phyloP scores from a whole-genome alignment of 2,888 invertebrate genomes.

The Carpatolechia fugitivella region DNA sequence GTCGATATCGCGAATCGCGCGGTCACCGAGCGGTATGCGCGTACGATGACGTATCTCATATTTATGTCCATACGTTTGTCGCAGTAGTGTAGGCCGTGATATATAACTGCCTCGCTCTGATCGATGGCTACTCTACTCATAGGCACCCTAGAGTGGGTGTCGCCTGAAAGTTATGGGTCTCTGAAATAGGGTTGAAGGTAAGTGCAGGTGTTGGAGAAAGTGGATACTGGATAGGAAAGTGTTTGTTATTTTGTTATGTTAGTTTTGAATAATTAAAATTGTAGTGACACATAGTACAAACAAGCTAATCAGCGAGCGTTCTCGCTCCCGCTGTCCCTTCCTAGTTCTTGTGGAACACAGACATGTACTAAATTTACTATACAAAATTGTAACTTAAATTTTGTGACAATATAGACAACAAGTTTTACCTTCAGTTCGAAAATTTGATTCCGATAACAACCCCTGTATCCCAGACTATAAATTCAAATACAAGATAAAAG shows the following conservation, averaged over 20 bases:
- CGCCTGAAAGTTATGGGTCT: slow-evolving; percentile 26
- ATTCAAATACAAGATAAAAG: too few species aligned
- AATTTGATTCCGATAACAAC: too few species aligned
- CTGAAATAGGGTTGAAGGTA: slow-evolving; percentile 19
- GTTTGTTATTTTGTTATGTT: neutral
- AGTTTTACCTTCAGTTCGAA: too few species aligned
- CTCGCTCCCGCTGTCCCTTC: too few species aligned
- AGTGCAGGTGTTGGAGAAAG: neutral
- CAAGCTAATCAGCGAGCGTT: too few species aligned
- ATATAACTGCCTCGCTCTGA: slow-evolving; percentile 35
- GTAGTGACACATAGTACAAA: neutral
- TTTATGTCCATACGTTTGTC: slow-evolving; percentile 48
- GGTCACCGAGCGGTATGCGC: neutral
- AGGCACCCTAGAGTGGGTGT: slow-evolving; percentile 44
- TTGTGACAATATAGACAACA: too few species aligned
- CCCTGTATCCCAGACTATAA: too few species aligned
- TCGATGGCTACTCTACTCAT: slow-evolving; percentile 42
- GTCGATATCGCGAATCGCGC: slow-evolving; percentile 48
- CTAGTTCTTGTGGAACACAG: too few species aligned
- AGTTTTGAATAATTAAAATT: neutral
- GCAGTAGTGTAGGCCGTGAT: slow-evolving; percentile 39
- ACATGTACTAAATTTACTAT: too few species aligned
- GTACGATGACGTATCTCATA: slow-evolving; percentile 66
- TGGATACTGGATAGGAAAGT: neutral
- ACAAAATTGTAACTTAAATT: too few species aligned